phyloP scores from a whole-genome alignment of 2,113 vertebrate genomes.

The Grallaria varia region DNA sequence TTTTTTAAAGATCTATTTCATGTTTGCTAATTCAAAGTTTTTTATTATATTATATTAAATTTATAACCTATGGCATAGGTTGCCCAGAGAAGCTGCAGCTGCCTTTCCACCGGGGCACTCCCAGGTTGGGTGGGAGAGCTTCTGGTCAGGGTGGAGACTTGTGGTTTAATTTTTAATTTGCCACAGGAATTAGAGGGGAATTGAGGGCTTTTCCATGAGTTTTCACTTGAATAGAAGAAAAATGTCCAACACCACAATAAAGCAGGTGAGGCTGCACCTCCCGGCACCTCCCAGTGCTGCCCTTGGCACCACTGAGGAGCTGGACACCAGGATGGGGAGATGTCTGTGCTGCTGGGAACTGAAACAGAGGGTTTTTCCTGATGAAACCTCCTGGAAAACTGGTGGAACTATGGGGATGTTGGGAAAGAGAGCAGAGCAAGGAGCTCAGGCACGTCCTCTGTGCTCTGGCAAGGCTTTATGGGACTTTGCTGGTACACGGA shows the following conservation, averaged over 20 bases:
- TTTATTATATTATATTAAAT: neutral
- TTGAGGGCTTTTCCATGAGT: neutral
- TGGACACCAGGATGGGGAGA: neutral
- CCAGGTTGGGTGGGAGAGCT: fast-evolving
- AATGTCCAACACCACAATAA: fast-evolving
- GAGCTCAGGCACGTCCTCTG: fast-evolving
- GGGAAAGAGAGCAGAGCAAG: neutral
- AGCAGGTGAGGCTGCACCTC: neutral
- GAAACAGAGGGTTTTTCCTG: fast-evolving
- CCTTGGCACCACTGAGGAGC: neutral
- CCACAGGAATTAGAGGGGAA: neutral
- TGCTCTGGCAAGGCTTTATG: fast-evolving
- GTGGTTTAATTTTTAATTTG: no score
- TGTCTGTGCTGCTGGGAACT: neutral
- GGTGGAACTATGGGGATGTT: fast-evolving
- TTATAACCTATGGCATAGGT: fast-evolving
- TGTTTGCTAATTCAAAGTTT: neutral
- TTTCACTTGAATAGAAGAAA: neutral
- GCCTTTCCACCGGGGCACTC: neutral
- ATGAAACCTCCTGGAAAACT: neutral
- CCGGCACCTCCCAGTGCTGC: neutral
- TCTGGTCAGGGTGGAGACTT: fast-evolving
- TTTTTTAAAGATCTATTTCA: neutral
- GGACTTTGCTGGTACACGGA: neutral
- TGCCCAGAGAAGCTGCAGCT: no score